A percentile compares a stretch with the other conserved stretches of the same genome.
phyloP scores from a whole-genome alignment of 2,888 invertebrate species.

The Hydrotaea cyrtoneurina region DNA sequence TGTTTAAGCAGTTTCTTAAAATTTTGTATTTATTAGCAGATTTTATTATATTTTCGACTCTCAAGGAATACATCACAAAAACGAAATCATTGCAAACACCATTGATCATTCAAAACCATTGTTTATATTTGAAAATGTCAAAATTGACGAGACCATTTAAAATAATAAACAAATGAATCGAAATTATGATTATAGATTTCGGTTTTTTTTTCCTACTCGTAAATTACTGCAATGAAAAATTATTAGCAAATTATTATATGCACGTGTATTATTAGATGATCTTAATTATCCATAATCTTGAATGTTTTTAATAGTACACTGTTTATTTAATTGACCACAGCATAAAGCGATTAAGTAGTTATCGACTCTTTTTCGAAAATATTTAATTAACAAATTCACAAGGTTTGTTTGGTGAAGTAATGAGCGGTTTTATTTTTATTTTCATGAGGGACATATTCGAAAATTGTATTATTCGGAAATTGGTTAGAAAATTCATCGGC shows the following conservation, averaged over 20 bases:
- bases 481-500: too few relatives aligned
- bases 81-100: too few relatives aligned
- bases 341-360: neutral
- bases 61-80: too few relatives aligned
- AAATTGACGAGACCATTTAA: neutral
- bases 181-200: neutral
- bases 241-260: neutral
- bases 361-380: too few relatives aligned
- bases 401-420: neutral
- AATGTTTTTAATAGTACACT: neutral
- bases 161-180: neutral
- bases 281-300: neutral
- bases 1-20: too few relatives aligned
- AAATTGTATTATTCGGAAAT: too few relatives aligned
- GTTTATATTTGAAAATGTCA: too few relatives aligned
- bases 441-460: too few relatives aligned
- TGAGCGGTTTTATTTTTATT: too few relatives aligned
- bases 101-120: too few relatives aligned
- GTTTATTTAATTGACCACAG: neutral
- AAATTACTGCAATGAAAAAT: neutral
- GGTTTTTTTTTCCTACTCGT: neutral
- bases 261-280: neutral
- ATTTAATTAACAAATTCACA: neutral
- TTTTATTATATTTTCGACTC: too few relatives aligned
- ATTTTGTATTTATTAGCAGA: too few relatives aligned